Evolutionary conservation across 2,888 invertebrate genomes (phyloP).

Genomic region (Tipula lateralis): DNA sequence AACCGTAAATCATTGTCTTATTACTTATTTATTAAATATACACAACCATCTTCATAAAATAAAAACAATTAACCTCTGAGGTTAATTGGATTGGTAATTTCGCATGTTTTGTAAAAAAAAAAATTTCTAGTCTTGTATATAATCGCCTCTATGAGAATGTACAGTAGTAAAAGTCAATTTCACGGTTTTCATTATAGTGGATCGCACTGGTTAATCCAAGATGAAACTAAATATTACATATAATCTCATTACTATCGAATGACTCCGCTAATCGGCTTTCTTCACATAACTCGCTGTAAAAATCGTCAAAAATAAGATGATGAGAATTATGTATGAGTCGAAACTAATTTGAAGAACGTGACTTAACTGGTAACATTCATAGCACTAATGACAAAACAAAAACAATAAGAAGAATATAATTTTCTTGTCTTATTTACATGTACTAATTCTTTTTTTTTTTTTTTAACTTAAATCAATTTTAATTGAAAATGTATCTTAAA

Average conservation of each 20-base stretch:
- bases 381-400: not conserved
- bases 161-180: not conserved
- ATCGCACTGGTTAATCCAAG: not conserved
- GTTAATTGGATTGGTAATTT: conserved; percentile 19
- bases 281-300: not conserved
- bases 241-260: not conserved
- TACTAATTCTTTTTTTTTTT: not conserved
- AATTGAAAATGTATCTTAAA: not conserved
- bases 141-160: not conserved
- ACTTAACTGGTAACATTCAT: not conserved
- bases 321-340: not conserved
- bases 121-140: not conserved
- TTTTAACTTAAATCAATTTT: not conserved
- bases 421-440: not conserved
- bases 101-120: not conserved
- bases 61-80: conserved; percentile 5
- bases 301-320: not conserved
- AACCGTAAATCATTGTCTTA: not conserved
- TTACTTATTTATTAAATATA: conserved; percentile 15
- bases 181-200: not conserved
- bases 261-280: not conserved
- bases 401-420: too few relatives aligned
- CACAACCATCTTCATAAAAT: not conserved
- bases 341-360: not conserved
- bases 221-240: not conserved